These are phyloP conservation scores for Ophthalmotilapia sp. DNA, from an alignment of 2,113 vertebrate genomes.

Conservation along the genomic window DNA sequence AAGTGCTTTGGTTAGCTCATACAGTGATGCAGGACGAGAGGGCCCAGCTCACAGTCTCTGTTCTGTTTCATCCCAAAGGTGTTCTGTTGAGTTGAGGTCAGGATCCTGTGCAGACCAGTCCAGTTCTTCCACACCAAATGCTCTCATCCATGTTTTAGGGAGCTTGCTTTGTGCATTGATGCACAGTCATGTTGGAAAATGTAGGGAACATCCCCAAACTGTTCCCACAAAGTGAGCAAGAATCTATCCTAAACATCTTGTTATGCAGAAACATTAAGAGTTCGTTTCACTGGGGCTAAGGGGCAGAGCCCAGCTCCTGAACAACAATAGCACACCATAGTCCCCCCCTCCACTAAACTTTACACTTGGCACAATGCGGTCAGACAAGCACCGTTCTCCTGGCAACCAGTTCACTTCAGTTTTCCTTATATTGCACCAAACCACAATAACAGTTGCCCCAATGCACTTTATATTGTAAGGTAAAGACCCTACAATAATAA, in stretches of 20 bases:
- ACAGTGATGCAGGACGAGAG: background rate
- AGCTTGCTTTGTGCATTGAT: background rate
- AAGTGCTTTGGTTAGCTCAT: background rate
- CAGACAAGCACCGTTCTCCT: background rate
- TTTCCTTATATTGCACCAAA: background rate
- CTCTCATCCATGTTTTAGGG: background rate
- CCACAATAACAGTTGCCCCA: background rate
- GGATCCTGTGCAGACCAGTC: background rate
- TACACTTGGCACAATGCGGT: background rate
- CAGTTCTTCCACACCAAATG: background rate
- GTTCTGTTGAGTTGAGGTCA: background rate
- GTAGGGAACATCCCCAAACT: background rate
- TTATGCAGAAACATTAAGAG: background rate
- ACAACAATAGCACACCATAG: background rate
- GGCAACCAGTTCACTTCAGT: background rate
- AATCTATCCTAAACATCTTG: background rate
- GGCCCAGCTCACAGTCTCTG: background rate
- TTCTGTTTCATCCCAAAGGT: background rate
- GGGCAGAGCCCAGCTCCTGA: background rate
- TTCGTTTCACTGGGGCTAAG: rapidly evolving
- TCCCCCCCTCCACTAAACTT: rapidly evolving
- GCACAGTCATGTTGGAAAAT: background rate
- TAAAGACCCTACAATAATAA: background rate
- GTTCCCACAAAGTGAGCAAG: background rate
- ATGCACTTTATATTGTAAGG: background rate